phyloP scores from a whole-genome alignment of 2,113 vertebrate species.

The Rostratula benghalensis region DNA sequence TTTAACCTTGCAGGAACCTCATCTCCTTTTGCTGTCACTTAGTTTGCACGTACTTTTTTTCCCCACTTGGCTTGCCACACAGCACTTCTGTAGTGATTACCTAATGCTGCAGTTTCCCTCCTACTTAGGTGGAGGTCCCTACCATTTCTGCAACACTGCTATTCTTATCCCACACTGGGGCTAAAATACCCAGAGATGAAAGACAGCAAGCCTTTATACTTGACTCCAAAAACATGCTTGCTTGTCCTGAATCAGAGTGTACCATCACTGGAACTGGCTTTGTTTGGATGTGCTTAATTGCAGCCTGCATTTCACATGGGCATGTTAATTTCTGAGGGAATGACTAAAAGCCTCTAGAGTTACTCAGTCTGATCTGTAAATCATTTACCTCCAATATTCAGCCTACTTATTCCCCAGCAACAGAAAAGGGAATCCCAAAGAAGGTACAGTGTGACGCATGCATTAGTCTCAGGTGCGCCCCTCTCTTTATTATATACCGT shows the following conservation, averaged over 20 bases:
- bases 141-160: not conserved
- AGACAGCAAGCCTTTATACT: not conserved
- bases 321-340: not conserved
- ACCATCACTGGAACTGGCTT: not conserved
- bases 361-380: conserved; percentile 26
- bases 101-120: conserved; percentile 17
- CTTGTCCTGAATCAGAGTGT: not conserved
- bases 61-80: not conserved
- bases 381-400: not conserved
- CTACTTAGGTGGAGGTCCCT: not conserved
- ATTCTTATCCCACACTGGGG: not conserved
- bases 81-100: not conserved
- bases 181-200: not conserved
- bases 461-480: not conserved
- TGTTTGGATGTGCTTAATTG: not conserved
- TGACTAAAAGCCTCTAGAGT: not conserved
- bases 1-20: not conserved
- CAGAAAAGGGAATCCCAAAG: conserved; percentile 21
- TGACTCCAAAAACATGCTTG: not conserved
- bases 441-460: not conserved
- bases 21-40: not conserved
- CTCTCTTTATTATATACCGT: not conserved
- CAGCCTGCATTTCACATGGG: not conserved
- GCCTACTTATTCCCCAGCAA: not conserved
- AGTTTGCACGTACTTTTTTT: not conserved